Conservation (phyloP, 2,113 vertebrate species). For the Rynchops niger region DNA sequence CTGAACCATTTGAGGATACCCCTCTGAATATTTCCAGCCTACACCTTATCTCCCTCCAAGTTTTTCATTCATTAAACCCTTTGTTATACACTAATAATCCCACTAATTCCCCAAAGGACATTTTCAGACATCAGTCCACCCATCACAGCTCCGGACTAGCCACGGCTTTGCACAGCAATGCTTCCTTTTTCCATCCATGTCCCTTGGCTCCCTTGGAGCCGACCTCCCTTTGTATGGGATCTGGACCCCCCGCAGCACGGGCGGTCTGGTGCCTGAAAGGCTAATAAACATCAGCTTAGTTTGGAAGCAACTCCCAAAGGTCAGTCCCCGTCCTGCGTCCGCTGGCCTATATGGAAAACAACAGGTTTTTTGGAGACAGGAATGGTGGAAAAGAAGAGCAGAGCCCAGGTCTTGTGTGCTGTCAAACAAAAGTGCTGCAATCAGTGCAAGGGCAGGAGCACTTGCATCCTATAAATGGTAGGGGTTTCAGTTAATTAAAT, state of each 20-base stretch:
- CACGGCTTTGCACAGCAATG: neutral
- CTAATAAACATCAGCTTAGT: neutral
- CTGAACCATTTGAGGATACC: neutral
- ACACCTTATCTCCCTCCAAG: neutral
- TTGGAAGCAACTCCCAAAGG: neutral
- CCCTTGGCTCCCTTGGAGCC: neutral
- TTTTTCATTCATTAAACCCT: neutral
- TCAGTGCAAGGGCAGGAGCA: neutral
- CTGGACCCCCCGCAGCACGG: fast-evolving
- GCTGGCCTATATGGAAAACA: neutral
- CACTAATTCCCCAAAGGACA: neutral
- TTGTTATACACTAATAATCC: neutral
- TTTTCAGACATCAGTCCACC: neutral
- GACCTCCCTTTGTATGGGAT: neutral
- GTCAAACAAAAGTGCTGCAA: neutral
- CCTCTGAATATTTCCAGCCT: neutral
- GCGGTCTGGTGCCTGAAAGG: neutral
- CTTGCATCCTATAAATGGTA: neutral
- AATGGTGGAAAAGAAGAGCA: neutral
- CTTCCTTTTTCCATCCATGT: neutral
- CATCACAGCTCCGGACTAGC: neutral
- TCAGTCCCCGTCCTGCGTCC: neutral
- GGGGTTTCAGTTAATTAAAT: neutral
- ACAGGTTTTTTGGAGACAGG: neutral
- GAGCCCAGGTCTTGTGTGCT: neutral